These are phyloP conservation scores for Struthio camelus DNA, from an alignment of 2,113 vertebrate genomes.

Conservation along the genomic window DNA sequence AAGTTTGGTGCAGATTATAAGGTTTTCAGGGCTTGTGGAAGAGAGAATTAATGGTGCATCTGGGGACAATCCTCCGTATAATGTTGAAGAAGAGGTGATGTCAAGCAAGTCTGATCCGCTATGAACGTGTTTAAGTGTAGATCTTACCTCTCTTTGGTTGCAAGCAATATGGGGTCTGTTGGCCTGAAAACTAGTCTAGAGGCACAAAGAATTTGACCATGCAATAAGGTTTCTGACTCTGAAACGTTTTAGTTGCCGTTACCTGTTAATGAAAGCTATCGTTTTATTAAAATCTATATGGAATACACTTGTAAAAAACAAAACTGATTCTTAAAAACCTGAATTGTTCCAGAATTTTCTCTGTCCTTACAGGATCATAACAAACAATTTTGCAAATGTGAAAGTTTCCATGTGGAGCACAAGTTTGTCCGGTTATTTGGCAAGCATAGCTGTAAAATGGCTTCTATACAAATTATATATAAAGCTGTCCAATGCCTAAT, in stretches of 20 bases:
- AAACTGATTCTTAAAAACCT: not conserved
- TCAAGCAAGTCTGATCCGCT: not conserved
- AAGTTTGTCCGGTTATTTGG: not conserved
- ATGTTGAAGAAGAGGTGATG: not conserved
- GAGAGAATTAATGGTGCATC: not conserved
- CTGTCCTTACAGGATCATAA: not conserved
- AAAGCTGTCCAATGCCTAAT: not conserved
- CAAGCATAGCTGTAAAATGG: not conserved
- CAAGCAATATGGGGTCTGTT: not conserved
- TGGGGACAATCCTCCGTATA: not conserved
- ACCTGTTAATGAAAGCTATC: not conserved
- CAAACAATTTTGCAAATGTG: not conserved
- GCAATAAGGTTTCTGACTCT: not conserved
- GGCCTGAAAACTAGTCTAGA: not conserved
- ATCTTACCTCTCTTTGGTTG: not conserved
- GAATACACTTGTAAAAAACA: no score
- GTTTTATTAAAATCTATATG: not conserved
- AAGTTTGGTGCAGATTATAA: not conserved
- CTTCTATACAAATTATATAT: not conserved
- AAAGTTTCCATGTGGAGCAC: not conserved
- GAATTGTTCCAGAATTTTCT: not conserved
- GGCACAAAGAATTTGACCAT: not conserved
- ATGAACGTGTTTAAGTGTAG: not conserved
- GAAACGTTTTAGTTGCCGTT: not conserved
- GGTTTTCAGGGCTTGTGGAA: not conserved